A percentile compares a stretch with the other conserved stretches of the same genome.
Evolutionary conservation across 2,113 vertebrate genomes (phyloP).

Genomic region (Turdus rufiventris): DNA sequence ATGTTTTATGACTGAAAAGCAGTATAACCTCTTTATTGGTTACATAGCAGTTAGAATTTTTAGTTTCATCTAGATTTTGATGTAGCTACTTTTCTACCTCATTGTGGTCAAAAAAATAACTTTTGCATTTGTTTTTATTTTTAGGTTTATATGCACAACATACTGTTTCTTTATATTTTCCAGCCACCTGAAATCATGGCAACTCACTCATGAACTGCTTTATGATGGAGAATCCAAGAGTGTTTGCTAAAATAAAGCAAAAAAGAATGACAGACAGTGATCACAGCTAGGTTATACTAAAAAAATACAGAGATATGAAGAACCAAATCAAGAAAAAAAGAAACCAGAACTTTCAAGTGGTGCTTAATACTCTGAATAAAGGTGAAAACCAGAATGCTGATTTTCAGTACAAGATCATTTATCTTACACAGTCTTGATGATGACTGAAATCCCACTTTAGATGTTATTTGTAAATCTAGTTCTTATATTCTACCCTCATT

Average conservation of each 20-base stretch:
- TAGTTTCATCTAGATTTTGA: not conserved
- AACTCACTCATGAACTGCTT: not conserved
- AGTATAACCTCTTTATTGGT: not conserved
- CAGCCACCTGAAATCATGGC: not conserved
- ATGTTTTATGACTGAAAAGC: not conserved
- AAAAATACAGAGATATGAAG: not conserved
- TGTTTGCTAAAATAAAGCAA: not conserved
- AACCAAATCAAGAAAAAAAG: not conserved
- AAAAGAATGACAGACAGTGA: not conserved
- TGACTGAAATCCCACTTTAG: not conserved
- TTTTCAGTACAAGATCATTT: not conserved
- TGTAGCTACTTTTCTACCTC: not conserved
- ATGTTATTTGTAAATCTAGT: not conserved
- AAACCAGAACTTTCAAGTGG: not conserved
- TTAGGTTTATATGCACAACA: not conserved
- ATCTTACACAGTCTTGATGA: not conserved
- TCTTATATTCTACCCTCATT: not conserved
- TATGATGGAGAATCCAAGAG: not conserved
- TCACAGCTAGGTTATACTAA: not conserved
- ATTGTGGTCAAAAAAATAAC: accelerated
- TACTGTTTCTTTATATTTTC: not conserved
- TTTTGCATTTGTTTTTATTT: not conserved
- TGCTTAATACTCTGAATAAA: not conserved
- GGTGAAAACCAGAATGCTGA: not conserved
- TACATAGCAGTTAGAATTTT: not conserved